Base-by-base conservation (phyloP, 2,888 invertebrate species). In the Smittia aterrima region DNA sequence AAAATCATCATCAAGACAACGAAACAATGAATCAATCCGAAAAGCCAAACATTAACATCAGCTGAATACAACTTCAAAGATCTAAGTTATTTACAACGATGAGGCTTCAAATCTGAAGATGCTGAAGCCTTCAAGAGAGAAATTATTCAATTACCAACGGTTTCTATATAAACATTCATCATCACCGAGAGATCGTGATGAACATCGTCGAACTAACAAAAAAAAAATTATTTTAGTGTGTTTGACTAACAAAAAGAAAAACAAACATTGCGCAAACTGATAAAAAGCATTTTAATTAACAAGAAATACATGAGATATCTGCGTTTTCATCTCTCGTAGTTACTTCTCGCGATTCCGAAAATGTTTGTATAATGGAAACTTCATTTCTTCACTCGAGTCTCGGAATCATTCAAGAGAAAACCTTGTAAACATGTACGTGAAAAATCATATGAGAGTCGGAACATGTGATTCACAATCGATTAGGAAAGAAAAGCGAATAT, bases 201-300 rank as follows among this genome's bases (percentile, higher is more conserved):
- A n/a, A 11, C 47, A 47, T 6, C n/a, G 32, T 47, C n/a, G 47
- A 16, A 47, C 4, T n/a, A 47, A 47, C 47, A 16, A 47, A 16
- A 47, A 32, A 47, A 47, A 47, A 11, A 38, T 38, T 38, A 7
- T 47, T 47, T 47, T 47, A 2, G 11, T 47, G n/a, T 47, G 47
- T 16, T 47, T 47, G n/a, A 16, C 2, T 47, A 11, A 47, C 16
- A 47, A 47, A 47, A 47, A n/a, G 16, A 47, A 47, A 47, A 47
- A 47, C 16, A 47, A 47, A 47, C 47, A 47, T 47, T 16, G 47
- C 47, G 47, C 47, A 47, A 47, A 16, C 47, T 47, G 47, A 47
- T 47, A n/a, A 47, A 47, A 47, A n/a, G 47, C 11, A 11, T 47
- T n/a, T 47, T 47, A 47, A 47, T 47, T 47, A 47, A 47, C 47